These are phyloP conservation scores for Drosophila quinaria DNA, from an alignment of 2,888 invertebrate species.

Conservation along the genomic window DNA sequence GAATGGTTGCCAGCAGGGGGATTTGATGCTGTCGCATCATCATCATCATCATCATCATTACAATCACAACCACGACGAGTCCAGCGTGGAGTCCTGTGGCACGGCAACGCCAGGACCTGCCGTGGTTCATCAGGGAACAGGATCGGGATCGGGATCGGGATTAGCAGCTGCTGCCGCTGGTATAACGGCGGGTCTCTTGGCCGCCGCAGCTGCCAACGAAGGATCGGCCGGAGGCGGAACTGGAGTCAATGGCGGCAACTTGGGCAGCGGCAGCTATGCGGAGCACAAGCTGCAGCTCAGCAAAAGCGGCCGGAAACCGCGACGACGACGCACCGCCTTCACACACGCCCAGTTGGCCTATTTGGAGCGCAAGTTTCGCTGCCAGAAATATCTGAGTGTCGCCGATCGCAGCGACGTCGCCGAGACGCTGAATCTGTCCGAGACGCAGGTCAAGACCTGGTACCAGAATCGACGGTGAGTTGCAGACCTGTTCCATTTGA, in stretches of 20 bases:
- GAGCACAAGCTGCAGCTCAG: conserved; percentile 83
- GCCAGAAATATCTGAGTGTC: conserved; percentile 97
- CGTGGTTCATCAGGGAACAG: neutral
- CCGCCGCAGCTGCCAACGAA: conserved; percentile 43
- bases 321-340: conserved; percentile 95
- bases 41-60: conserved; percentile 27
- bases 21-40: conserved; percentile 63
- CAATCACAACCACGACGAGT: conserved; percentile 77
- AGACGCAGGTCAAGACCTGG: conserved; percentile 98
- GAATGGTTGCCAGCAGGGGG: conserved; percentile 65
- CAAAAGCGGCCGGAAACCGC: conserved; percentile 90
- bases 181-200: conserved; percentile 63
- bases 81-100: conserved; percentile 82
- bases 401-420: conserved; percentile 97
- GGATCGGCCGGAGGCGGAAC: neutral
- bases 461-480: conserved; percentile 86
- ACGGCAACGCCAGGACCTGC: conserved; percentile 59
- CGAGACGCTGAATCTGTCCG: conserved; percentile 94
- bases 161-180: conserved; percentile 67
- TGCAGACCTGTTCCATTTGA: no score
- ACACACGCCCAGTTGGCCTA: conserved; percentile 97
- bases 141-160: neutral
- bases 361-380: conserved; percentile 95
- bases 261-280: conserved; percentile 64
- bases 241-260: neutral